Evolutionary conservation across 2,797 vertebrate species (phyloP), one percentile per base, ranked within the genome.

Genomic region (Pipistrellus nathusii): DNA sequence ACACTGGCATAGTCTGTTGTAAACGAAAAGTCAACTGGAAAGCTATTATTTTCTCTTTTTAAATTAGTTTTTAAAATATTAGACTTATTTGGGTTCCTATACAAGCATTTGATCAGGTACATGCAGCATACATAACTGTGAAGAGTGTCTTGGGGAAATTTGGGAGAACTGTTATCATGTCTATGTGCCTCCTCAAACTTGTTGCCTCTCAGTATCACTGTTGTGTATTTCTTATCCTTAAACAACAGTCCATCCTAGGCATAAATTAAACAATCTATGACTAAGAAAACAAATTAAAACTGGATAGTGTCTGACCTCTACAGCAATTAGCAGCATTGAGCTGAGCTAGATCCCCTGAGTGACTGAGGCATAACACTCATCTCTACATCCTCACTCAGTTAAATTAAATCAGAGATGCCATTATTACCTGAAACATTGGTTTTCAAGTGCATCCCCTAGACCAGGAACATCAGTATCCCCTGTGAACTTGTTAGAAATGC

Each of bases 11-110:
- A 84, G 66, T 44, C 85, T 57, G n/a, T 20, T 80, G 11, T 84
- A 87, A 76, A 64, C n/a, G 5, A 78, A 80, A 93, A 68, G n/a
- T 76, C 53, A 75, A 46, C 69, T 64, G 35, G 72, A 64, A 86
- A 82, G 35, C n/a, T 90, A 25, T 41, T 35, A 30, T 77, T 87
- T 93, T 93, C 87, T 77, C 51, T 90, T 87, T 82, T 59, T 51
- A 95, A 78, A 51, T 51, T 91, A 35, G 32, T 72, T 68, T 66
- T 84, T 77, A 27, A 95, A 83, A 77, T 71, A 46, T 11, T 77
- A 41, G 25, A 57, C 30, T 87, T n/a, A 57, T 41, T 90, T 77
- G 68, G 25, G 53, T 83, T 78, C 27, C 72, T 78, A 38, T 35
- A 32, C 27, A 51, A 93, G 66, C 73, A 88, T 84, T 59, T 78